Evolutionary conservation across 2,888 invertebrate species (phyloP), one percentile per base, ranked within the genome.

Genomic region (Protonemura montana): DNA sequence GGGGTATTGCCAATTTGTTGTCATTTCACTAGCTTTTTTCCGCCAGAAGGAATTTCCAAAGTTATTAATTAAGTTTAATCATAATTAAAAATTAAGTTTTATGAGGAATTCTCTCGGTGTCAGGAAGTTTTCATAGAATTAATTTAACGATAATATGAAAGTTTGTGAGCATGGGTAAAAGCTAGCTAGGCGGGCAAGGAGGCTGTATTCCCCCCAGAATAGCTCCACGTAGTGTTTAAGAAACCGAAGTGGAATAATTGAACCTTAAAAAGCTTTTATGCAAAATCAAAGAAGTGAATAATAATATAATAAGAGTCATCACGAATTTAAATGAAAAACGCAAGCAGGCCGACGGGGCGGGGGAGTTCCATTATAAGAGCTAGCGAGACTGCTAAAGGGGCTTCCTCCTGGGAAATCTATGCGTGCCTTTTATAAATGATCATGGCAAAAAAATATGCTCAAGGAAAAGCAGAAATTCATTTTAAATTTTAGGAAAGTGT

Each of bases 71-170:
- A 81, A 30, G 28, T 81, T 81, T 29, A 81, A 29, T 81, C 30
- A 30, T 81, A 81, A 81, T 81, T 81, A 81, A 81, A 81, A 28
- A 81, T 30, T 30, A 30, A 30, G 28, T 78, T 81, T 81, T 81
- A 81, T 81, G n/a, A 6, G 30, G 28, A 81, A 81, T 81, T 81
- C 81, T 81, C 81, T 28, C 30, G 81, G 81, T 81, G 81, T 30
- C 28, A 81, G 26, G 81, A 81, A 81, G 81, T 29, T 81, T 81
- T 81, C 30, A 81, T 81, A 30, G 81, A 81, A 81, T 81, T 81
- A 81, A 81, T 81, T 81, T 81, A 81, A 81, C 81, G 81, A 30
- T 81, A 81, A 81, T 81, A 81, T 81, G 81, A 81, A 81, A 81
- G 81, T 81, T 81, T 81, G 30, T 30, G 29, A 81, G 28, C 28